Conservation (phyloP, 2,797 vertebrate species). For the Oryzias sinensis region DNA sequence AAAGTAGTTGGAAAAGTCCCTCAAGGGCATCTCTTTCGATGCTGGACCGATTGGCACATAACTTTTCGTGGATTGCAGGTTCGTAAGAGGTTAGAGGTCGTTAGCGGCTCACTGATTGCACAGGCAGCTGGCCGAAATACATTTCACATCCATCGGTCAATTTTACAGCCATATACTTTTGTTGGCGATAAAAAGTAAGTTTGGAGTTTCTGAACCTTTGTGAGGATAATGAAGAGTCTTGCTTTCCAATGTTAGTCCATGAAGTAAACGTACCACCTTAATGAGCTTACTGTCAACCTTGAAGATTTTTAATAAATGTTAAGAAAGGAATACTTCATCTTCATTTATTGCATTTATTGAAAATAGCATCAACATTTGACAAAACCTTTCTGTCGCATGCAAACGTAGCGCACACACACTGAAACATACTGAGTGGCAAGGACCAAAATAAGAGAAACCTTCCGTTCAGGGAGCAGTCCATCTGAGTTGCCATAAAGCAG, state of each 20-base stretch:
- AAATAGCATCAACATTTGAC: conserved; percentile 18
- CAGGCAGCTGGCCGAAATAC: conserved; percentile 34
- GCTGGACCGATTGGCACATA: conserved; percentile 60
- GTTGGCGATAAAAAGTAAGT: too few species aligned
- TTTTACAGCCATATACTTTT: conserved; percentile 11
- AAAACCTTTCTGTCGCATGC: conserved; percentile 7
- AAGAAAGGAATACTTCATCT: not conserved
- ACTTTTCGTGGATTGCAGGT: conserved; percentile 52
- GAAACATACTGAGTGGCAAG: conserved; percentile 2
- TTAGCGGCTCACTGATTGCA: conserved; percentile 42
- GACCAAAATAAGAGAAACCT: conserved; percentile 14
- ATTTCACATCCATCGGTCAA: conserved; percentile 16
- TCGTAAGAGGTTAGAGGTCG: conserved; percentile 45
- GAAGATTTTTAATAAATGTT: not conserved
- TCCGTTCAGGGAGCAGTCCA: conserved; percentile 12
- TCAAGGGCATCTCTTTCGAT: conserved; percentile 66
- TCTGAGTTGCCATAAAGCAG: conserved; percentile 24
- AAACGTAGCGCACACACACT: not conserved
- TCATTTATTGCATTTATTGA: conserved; percentile 37
- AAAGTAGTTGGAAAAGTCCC: conserved; percentile 65
- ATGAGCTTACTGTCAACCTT: not conserved
- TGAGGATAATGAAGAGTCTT: too few species aligned
- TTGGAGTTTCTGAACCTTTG: too few species aligned
- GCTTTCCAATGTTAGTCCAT: not conserved
- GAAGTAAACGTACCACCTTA: not conserved